Percentiles rank a stretch among this genome's conserved stretches.
Evolutionary conservation across 2,797 vertebrate genomes (phyloP).

Genomic region (Gallinago stenura): DNA sequence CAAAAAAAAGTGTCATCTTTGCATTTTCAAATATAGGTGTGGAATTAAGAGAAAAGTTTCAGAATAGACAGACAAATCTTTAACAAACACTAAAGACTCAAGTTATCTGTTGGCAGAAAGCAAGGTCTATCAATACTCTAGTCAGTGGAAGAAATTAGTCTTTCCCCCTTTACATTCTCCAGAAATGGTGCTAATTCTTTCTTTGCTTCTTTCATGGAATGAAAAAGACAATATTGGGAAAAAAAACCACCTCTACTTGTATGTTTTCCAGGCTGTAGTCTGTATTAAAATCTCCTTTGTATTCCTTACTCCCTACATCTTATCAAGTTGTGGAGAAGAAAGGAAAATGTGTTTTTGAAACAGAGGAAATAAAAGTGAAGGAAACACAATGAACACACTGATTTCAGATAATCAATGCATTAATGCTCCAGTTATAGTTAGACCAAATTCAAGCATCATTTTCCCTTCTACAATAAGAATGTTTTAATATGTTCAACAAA

Average conservation of each 20-base stretch:
- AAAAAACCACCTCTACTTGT: not conserved
- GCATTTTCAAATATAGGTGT: not conserved
- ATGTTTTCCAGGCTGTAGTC: not conserved
- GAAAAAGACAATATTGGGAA: not conserved
- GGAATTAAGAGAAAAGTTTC: not conserved
- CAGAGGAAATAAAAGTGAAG: not conserved
- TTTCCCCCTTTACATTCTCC: not conserved
- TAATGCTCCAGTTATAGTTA: not conserved
- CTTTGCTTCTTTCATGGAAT: not conserved
- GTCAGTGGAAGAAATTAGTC: not conserved
- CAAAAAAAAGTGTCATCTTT: not conserved
- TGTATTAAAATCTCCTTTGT: not conserved
- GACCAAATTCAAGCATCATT: not conserved
- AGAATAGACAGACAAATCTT: not conserved
- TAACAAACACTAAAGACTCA: not conserved
- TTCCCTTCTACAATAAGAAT: not conserved
- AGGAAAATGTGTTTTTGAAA: not conserved
- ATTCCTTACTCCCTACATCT: not conserved
- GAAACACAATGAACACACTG: not conserved
- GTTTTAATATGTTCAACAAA: not conserved
- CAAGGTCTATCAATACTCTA: not conserved
- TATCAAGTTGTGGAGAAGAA: not conserved
- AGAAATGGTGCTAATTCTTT: not conserved
- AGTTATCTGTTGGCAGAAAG: not conserved
- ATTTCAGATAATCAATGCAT: not conserved